phyloP scores from a whole-genome alignment of 2,797 vertebrate species.

The Oophaga sylvatica region DNA sequence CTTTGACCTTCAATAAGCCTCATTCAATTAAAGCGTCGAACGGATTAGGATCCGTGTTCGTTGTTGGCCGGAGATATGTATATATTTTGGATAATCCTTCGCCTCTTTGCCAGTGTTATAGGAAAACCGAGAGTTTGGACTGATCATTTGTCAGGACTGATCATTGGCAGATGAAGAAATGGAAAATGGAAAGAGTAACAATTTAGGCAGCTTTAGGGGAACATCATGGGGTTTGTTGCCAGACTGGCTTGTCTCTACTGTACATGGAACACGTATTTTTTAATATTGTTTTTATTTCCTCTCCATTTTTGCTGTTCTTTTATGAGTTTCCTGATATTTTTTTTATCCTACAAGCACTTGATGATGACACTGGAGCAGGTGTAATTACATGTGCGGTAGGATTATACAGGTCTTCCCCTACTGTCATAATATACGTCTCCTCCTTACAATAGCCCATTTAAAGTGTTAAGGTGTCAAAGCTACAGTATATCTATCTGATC shows the following conservation, averaged over 20 bases:
- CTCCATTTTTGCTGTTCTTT: not conserved
- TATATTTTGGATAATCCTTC: slow-evolving; percentile 16
- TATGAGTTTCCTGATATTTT: not conserved
- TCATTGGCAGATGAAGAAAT: not conserved
- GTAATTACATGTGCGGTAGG: not conserved
- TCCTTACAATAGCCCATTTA: not conserved
- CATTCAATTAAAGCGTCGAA: slow-evolving; percentile 9
- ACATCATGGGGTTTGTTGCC: not conserved
- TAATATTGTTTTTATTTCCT: not conserved
- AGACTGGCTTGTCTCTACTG: not conserved
- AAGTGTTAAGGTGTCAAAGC: not conserved
- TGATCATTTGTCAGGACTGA: not conserved
- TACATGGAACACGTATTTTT: too few relatives aligned
- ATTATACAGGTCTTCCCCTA: not conserved
- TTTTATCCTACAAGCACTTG: not conserved
- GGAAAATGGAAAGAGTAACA: not conserved
- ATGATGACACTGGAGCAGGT: not conserved
- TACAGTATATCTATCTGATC: not conserved
- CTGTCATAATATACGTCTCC: too few relatives aligned
- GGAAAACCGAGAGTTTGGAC: not conserved
- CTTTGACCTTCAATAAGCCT: slow-evolving; percentile 15
- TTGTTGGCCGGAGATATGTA: slow-evolving; percentile 3
- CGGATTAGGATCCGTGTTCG: slow-evolving; percentile 5
- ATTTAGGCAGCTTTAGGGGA: not conserved
- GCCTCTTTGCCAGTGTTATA: not conserved